Base-by-base conservation (phyloP, 1,140 invertebrate species). In the Ptiloglossa arizonensis region DNA sequence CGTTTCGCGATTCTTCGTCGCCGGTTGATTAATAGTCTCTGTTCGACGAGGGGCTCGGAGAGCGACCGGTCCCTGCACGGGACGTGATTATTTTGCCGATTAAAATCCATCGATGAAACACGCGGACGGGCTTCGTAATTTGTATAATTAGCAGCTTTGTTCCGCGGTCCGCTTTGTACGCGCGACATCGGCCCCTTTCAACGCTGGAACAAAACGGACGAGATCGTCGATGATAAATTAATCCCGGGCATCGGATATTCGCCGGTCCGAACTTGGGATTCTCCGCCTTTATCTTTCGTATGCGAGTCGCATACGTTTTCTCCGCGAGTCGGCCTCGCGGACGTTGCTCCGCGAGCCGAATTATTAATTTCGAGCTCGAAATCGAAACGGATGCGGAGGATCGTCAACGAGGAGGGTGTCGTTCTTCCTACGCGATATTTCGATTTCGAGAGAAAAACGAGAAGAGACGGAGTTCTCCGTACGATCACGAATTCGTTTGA, bases 91-190 rank as follows among this genome's bases (percentile, higher is more conserved):
- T 70, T 70, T 59, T 59, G 54, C 19, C 54, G 68, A 59, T 70
- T 70, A 59, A 59, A 70, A 59, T 70, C 38, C 24, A 59, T 44
- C 17, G 38, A 19, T 19, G 67, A 27, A 57, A n/a, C 52, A 50
- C 35, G 3, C 11, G 50, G 50, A 44, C 67, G 35, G 52, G n/a
- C 54, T 35, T 59, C 68, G 68, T 32, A 70, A 70, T 70, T 70
- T 59, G 68, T 70, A 70, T 70, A 70, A 70, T 70, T 70, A 70
- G 54, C 68, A 70, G 68, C 54, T 70, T 59, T 70, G 68, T 70
- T 27, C 68, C 9, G 17, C 32, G 66, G 41, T 4, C 1, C 29
- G 41, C 69, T 60, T 71, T 60, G 69, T 44, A 15, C 52, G n/a
- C 22, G 35, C 52, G 35, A 1, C 4, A 8, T 19, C 13, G 19